These are phyloP conservation scores for Eueides isabella DNA, from an alignment of 1,140 invertebrate species.

Conservation along the genomic window DNA sequence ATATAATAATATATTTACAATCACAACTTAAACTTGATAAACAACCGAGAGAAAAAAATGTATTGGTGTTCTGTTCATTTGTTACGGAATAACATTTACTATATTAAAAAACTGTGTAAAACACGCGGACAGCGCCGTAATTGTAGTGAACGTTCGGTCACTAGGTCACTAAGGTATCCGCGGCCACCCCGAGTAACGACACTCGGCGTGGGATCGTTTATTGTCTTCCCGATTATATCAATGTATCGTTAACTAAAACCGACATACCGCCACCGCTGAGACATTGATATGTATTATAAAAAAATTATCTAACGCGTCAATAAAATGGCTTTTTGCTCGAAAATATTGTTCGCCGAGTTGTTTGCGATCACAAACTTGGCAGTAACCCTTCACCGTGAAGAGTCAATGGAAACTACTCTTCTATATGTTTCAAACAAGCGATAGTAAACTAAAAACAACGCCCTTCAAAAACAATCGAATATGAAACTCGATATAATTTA, in stretches of 20 bases:
- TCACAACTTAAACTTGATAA: slow-evolving; percentile 80
- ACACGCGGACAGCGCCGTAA: not conserved
- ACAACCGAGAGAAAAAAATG: slow-evolving; percentile 73
- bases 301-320: slow-evolving; percentile 38
- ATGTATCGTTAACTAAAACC: slow-evolving; percentile 28
- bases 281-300: slow-evolving; percentile 52
- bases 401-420: not conserved
- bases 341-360: slow-evolving; percentile 22
- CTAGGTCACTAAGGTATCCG: slow-evolving; percentile 11
- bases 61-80: slow-evolving; percentile 60
- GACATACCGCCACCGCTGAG: slow-evolving; percentile 21
- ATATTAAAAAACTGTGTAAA: slow-evolving; percentile 4
- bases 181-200: not conserved
- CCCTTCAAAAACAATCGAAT: not conserved
- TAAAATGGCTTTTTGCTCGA: slow-evolving; percentile 39
- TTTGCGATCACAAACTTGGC: slow-evolving; percentile 5
- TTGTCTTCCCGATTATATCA: slow-evolving; percentile 31
- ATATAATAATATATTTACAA: slow-evolving; percentile 78
- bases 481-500: not conserved
- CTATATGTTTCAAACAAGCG: slow-evolving; percentile 17
- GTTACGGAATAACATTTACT: slow-evolving; percentile 18
- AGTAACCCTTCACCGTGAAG: not conserved
- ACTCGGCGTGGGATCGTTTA: slow-evolving; percentile 27
- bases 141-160: not conserved
- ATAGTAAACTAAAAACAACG: slow-evolving; percentile 50